Evolutionary conservation across 1,140 invertebrate species (phyloP).

Genomic region (Trissolcus basalis): DNA sequence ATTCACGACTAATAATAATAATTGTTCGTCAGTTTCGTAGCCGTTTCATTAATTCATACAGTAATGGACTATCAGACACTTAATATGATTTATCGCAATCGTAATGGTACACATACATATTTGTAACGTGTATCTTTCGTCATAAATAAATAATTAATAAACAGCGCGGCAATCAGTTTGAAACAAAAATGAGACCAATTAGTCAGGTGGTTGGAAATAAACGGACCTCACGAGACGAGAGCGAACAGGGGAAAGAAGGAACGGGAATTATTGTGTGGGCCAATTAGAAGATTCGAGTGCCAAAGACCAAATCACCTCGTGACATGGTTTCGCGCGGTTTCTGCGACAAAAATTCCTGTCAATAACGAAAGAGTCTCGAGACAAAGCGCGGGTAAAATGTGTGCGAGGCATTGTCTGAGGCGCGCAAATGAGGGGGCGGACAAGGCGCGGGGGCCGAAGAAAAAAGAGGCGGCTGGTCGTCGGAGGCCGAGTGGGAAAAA

Average conservation of each 20-base stretch:
- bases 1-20: too few relatives aligned
- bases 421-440: conserved; percentile 42
- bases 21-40: too few relatives aligned
- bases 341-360: conserved; percentile 25
- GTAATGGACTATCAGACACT: too few relatives aligned
- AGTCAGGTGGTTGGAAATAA: too few relatives aligned
- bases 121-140: conserved; percentile 1
- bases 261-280: not conserved
- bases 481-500: conserved; percentile 29
- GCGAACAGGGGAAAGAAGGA: not conserved
- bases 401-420: conserved; percentile 35
- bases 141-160: too few relatives aligned
- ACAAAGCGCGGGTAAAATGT: conserved; percentile 35
- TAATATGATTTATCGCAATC: too few relatives aligned
- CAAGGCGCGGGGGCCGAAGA: conserved; percentile 24
- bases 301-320: conserved; percentile 37
- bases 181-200: too few relatives aligned
- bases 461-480: conserved; percentile 26
- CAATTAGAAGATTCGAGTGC: not conserved
- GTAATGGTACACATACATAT: not conserved
- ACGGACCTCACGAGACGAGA: too few relatives aligned
- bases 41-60: too few relatives aligned
- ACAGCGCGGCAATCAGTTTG: too few relatives aligned
- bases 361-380: conserved; percentile 27
- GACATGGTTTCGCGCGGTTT: conserved; percentile 33